phyloP scores from a whole-genome alignment of 2,797 vertebrate genomes.

The Glyptemys insculpta region DNA sequence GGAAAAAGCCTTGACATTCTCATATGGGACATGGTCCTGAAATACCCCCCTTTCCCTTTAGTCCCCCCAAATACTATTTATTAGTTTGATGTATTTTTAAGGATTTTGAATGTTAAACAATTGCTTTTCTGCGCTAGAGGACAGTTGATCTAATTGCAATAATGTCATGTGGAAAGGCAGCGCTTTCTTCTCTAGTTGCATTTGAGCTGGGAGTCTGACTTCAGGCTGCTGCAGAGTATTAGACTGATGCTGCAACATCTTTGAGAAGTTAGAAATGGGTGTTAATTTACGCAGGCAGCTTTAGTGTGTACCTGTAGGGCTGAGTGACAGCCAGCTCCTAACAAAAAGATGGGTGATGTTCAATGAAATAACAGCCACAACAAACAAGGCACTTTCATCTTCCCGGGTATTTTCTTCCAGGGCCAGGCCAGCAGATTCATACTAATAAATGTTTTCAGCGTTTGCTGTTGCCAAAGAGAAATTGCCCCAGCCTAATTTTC shows the following conservation, averaged over 20 bases:
- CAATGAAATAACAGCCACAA: background rate
- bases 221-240: no score
- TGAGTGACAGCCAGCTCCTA: background rate
- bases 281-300: background rate
- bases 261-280: background rate
- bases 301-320: background rate
- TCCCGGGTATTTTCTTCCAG: background rate
- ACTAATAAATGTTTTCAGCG: constrained; percentile 23
- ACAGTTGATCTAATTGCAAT: background rate
- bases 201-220: background rate
- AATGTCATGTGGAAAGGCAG: background rate
- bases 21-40: background rate
- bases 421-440: background rate
- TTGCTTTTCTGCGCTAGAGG: background rate
- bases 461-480: constrained; percentile 28
- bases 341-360: background rate
- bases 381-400: constrained; percentile 21
- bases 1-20: background rate
- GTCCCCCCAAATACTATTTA: background rate
- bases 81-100: background rate
- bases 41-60: background rate
- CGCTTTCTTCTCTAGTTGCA: background rate
- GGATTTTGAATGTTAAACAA: background rate
- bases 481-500: constrained; percentile 6
- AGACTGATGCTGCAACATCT: background rate